Conservation (phyloP, 2,113 vertebrate species). For the Elanoides forficatus region DNA sequence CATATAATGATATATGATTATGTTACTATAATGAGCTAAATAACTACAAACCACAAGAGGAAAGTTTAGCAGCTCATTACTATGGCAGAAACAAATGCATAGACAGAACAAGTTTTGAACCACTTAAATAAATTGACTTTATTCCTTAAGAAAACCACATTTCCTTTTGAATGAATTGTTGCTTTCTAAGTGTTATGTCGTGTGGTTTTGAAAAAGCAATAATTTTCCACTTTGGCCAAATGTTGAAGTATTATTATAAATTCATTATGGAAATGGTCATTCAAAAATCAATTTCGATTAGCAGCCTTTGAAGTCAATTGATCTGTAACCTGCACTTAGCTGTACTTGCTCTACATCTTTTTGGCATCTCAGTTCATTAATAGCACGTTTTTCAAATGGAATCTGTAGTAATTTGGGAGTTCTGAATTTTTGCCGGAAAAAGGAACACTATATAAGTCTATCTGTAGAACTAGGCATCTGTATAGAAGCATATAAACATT, state of each 20-base stretch:
- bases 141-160: conserved; percentile 66
- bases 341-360: not conserved
- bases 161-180: conserved; percentile 59
- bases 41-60: conserved; percentile 62
- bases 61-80: conserved; percentile 66
- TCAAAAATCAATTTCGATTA: conserved; percentile 58
- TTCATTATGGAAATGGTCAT: conserved; percentile 51
- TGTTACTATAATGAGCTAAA: conserved; percentile 64
- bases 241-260: conserved; percentile 52
- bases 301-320: conserved; percentile 35
- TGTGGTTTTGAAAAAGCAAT: conserved; percentile 56
- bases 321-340: conserved; percentile 36
- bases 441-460: not conserved
- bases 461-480: not conserved
- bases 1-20: conserved; percentile 59
- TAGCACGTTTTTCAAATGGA: not conserved
- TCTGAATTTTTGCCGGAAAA: not conserved
- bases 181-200: conserved; percentile 52
- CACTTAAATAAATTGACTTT: conserved; percentile 62
- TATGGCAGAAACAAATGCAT: conserved; percentile 63
- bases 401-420: not conserved
- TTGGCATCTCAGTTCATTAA: not conserved
- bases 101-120: conserved; percentile 61
- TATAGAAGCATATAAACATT: not conserved
- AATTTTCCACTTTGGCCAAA: conserved; percentile 58